Conservation (phyloP, 1,140 invertebrate species). For the Heliconius melpomene region DNA sequence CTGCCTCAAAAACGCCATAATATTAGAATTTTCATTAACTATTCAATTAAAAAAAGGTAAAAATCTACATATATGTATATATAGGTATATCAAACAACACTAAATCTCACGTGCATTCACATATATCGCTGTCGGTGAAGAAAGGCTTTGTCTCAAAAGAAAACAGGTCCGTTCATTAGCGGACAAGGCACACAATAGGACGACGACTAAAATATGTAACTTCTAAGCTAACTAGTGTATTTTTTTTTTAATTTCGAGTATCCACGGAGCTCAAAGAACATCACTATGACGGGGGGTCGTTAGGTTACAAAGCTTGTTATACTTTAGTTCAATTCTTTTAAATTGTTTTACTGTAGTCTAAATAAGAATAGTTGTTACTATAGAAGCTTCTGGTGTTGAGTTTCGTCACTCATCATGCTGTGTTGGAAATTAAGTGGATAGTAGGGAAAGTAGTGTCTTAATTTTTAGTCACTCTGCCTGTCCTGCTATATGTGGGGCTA, state of each 20-base stretch:
- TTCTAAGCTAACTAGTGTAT: conserved; percentile 19
- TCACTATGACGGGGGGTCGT: conserved; percentile 22
- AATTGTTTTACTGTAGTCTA: neutral
- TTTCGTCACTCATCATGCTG: too few relatives aligned
- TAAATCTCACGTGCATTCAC: neutral
- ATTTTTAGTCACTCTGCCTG: too few relatives aligned
- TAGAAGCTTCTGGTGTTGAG: too few relatives aligned
- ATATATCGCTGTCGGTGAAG: conserved; percentile 8
- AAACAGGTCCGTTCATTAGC: conserved; percentile 34
- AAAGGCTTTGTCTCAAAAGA: conserved; percentile 24
- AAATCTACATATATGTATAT: neutral
- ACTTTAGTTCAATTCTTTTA: conserved; percentile 3
- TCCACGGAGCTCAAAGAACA: conserved; percentile 16
- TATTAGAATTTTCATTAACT: too few relatives aligned
- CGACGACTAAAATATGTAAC: conserved; percentile 20
- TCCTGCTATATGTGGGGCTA: too few relatives aligned
- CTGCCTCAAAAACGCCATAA: too few relatives aligned
- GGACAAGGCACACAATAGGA: conserved; percentile 30
- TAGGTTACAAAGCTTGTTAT: conserved; percentile 9
- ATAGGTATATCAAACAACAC: neutral
- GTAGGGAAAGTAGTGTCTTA: too few relatives aligned
- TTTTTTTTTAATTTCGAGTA: conserved; percentile 19
- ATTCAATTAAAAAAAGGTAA: too few relatives aligned
- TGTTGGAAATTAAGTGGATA: too few relatives aligned
- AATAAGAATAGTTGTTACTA: neutral